Percentiles rank a stretch among this genome's conserved stretches.
phyloP scores from a whole-genome alignment of 2,113 vertebrate genomes.

The Pseudois nayaur region DNA sequence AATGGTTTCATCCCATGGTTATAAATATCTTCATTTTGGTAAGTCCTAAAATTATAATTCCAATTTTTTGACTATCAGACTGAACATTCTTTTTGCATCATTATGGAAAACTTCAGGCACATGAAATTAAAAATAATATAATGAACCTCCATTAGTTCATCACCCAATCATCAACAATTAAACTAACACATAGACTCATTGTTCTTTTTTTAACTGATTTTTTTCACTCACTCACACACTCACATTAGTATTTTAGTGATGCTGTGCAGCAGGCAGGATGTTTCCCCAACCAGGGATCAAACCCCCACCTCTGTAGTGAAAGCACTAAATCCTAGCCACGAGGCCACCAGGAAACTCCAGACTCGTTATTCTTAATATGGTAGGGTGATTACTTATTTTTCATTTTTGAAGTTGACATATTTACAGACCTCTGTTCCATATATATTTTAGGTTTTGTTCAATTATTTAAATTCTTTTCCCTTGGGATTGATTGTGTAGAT shows the following conservation, averaged over 20 bases:
- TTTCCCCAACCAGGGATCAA: not conserved
- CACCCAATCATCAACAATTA: not conserved
- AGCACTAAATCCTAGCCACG: not conserved
- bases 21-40: slow-evolving; percentile 20
- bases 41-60: not conserved
- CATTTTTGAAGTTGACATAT: not conserved
- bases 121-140: not conserved
- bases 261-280: not conserved
- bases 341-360: not conserved
- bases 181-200: not conserved
- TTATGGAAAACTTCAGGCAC: not conserved
- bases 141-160: not conserved
- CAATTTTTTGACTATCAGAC: not conserved
- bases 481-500: not conserved
- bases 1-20: not conserved
- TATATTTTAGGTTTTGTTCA: not conserved
- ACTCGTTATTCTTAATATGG: not conserved
- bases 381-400: not conserved
- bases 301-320: not conserved
- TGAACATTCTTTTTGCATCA: not conserved
- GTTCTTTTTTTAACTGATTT: not conserved
- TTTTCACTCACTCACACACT: not conserved
- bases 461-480: not conserved
- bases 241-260: not conserved
- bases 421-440: not conserved